Evolutionary conservation across 2,888 invertebrate species (phyloP), one percentile per base, ranked within the genome.

Genomic region (Lithophane semibrunnea): DNA sequence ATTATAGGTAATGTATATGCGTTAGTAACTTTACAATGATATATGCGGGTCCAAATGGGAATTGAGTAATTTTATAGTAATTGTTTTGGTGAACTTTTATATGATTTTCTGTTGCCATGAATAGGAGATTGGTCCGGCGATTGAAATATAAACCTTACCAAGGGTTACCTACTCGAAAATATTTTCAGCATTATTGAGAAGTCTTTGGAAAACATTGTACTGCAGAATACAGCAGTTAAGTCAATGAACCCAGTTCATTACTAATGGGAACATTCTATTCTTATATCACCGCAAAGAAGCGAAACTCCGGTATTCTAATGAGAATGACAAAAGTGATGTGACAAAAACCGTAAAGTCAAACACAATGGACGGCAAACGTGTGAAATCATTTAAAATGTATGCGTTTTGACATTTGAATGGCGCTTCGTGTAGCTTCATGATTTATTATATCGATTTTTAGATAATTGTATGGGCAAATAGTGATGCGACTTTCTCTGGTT

Each of bases 281-380:
- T 83, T 82, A 68, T 29, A 77, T 63, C 73, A 77, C 47, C 10
- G 29, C 52, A 85, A 79, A 83, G 78, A 83, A 85, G 86, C 49
- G 79, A 42, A 77, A 76, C 80, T 80, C 60, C 54, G 60, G 82
- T 89, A 88, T 89, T 88, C 82, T 85, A 88, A 88, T 86, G 85
- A 69, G 76, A 69, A 66, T 61, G 60, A 80, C 79, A 76, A 77
- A 80, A 79, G 69, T 83, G 71, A 73, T 75, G 73, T 61, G 82
- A 88, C 83, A 89, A 87, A 88, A 88, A 86, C 75, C 80, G 56
- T 66, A 73, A 72, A 76, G 54, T 60, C 42, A 73, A 71, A 77
- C 72, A 88, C 88, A 88, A 89, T 89, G 61, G 77, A 76, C 66
- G 72, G 68, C 61, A 75, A 77, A 75, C 82, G 88, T 88, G 89